These are phyloP conservation scores for Megaceryle torquata DNA, from an alignment of 2,113 vertebrate genomes.

Conservation along the genomic window DNA sequence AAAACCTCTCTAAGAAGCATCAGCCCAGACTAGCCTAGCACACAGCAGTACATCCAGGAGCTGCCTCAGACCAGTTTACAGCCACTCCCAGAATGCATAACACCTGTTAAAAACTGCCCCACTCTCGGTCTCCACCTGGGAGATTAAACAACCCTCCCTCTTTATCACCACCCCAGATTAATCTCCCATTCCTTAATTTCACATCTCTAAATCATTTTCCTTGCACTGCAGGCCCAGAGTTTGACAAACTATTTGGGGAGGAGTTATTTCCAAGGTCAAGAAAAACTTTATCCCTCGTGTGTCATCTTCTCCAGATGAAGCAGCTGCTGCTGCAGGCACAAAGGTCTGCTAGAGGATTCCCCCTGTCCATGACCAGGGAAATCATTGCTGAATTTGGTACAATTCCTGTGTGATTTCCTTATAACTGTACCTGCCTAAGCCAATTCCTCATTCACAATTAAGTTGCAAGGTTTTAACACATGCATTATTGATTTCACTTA, in stretches of 20 bases:
- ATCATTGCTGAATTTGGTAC: background rate
- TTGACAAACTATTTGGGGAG: background rate
- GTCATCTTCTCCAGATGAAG: background rate
- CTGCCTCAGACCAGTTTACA: accelerated
- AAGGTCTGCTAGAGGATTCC: background rate
- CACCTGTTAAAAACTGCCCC: accelerated
- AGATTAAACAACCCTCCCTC: background rate
- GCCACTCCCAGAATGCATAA: accelerated
- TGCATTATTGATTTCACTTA: accelerated
- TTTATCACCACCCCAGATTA: background rate
- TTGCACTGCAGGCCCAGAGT: background rate
- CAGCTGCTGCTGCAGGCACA: accelerated
- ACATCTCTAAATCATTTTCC: background rate
- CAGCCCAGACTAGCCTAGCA: accelerated
- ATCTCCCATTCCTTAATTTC: background rate
- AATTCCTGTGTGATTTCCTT: background rate
- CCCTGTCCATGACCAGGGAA: accelerated
- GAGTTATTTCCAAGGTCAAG: background rate
- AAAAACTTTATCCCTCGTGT: background rate
- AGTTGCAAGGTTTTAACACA: accelerated
- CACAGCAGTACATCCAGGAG: accelerated
- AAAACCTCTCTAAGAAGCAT: accelerated
- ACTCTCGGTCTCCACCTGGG: accelerated
- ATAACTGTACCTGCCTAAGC: background rate
- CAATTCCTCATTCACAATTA: background rate